Evolutionary conservation across 2,113 vertebrate species (phyloP).

Genomic region (Eurypyga helias): DNA sequence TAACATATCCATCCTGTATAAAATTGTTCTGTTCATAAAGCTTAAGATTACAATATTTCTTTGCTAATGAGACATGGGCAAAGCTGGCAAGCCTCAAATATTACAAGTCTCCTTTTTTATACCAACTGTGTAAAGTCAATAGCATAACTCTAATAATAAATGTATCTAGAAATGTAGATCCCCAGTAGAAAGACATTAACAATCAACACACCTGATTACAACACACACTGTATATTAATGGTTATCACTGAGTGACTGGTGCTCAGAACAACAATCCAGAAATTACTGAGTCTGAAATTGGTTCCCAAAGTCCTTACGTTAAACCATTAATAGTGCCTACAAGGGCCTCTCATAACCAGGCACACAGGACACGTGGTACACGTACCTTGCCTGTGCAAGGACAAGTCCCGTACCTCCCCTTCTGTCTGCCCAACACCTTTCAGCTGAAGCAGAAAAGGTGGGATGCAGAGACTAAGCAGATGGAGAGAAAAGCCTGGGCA

Average conservation of each 20-base stretch:
- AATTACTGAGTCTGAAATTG: not conserved
- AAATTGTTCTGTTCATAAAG: conserved; percentile 30
- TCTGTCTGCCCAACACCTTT: not conserved
- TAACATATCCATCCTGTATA: conserved; percentile 3
- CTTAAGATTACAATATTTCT: not conserved
- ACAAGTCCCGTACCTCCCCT: not conserved
- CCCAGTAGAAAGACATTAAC: not conserved
- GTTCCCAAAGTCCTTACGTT: not conserved
- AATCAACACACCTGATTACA: not conserved
- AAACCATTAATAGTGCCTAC: not conserved
- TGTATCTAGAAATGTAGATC: not conserved
- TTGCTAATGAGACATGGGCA: not conserved
- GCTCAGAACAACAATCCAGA: not conserved
- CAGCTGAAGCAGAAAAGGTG: not conserved
- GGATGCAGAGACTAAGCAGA: not conserved
- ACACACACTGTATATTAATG: not conserved
- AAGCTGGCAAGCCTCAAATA: not conserved
- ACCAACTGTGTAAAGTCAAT: not conserved
- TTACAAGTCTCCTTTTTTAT: not conserved
- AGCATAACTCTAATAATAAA: not conserved
- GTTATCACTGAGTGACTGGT: not conserved
- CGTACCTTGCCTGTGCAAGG: not conserved
- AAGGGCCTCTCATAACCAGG: not conserved
- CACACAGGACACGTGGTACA: not conserved
- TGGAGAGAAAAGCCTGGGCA: not conserved